These are phyloP conservation scores for Biston stratarius DNA, from an alignment of 2,888 invertebrate species.

Conservation along the genomic window DNA sequence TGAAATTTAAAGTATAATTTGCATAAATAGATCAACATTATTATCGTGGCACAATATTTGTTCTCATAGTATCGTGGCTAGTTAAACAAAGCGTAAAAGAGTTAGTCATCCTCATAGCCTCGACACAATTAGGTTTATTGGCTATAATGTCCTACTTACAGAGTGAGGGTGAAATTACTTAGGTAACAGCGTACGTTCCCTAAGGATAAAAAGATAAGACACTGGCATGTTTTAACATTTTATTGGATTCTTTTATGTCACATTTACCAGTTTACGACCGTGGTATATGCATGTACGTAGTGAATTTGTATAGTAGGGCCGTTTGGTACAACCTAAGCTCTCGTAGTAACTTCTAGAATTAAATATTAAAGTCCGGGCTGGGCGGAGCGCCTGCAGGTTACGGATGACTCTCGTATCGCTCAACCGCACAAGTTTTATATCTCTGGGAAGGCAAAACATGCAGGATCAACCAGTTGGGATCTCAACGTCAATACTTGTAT, in stretches of 20 bases:
- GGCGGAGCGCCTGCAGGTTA: constrained; percentile 37
- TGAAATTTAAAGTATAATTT: too few species aligned
- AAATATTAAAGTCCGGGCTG: constrained; percentile 42
- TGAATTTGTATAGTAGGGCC: constrained; percentile 31
- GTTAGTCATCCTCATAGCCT: constrained; percentile 26
- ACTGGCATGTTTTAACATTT: constrained; percentile 52
- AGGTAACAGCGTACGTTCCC: constrained; percentile 32
- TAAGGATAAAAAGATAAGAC: constrained; percentile 41
- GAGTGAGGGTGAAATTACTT: constrained; percentile 30
- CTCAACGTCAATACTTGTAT: not conserved
- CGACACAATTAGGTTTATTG: constrained; percentile 31
- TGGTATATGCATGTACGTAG: constrained; percentile 37
- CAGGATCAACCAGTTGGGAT: constrained; percentile 13
- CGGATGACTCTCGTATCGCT: constrained; percentile 37
- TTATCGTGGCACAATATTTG: not conserved
- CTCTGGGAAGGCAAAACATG: constrained; percentile 33
- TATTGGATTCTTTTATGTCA: constrained; percentile 54
- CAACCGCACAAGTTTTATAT: constrained; percentile 38
- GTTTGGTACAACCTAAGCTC: constrained; percentile 36
- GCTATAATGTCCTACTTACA: constrained; percentile 22
- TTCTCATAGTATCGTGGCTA: constrained; percentile 8
- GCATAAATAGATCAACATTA: too few species aligned
- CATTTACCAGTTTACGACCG: constrained; percentile 54
- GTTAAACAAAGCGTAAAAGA: constrained; percentile 16
- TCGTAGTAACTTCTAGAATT: constrained; percentile 41